Conservation (phyloP, 2,113 vertebrate genomes). For the Amblyornis subalaris region DNA sequence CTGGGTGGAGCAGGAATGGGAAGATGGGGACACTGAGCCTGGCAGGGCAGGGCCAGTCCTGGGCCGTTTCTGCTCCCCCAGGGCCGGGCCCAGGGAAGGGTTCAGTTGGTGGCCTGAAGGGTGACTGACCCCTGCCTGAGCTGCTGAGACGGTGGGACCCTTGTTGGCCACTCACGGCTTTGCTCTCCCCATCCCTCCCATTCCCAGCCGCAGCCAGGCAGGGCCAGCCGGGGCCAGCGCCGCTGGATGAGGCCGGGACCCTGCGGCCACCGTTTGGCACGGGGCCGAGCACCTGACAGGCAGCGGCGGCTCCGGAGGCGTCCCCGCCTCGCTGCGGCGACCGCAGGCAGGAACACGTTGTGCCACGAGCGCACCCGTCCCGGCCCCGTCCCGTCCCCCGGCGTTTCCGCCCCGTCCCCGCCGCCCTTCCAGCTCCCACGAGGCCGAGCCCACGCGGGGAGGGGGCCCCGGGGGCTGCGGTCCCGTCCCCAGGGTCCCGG, state of each 20-base stretch:
- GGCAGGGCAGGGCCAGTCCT: background rate
- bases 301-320: background rate
- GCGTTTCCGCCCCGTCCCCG: background rate
- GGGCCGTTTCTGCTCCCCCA: background rate
- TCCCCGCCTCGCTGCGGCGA: background rate
- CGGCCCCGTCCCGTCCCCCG: background rate
- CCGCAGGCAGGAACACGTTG: slow-evolving; percentile 20
- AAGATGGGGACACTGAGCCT: background rate
- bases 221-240: background rate
- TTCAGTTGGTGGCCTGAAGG: background rate
- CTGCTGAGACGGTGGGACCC: rapidly evolving
- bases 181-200: background rate
- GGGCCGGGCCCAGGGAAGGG: background rate
- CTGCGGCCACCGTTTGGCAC: rapidly evolving
- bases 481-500: background rate
- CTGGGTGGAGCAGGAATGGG: background rate
- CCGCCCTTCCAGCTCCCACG: background rate
- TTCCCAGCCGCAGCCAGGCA: background rate
- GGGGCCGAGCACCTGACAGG: background rate
- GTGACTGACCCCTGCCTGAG: background rate
- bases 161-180: rapidly evolving
- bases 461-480: background rate
- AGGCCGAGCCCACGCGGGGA: rapidly evolving
- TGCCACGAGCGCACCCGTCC: background rate
- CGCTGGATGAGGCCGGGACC: rapidly evolving